A percentile compares a stretch with the other conserved stretches of the same genome.
These are phyloP conservation scores for Andrena dorsata DNA, from an alignment of 2,888 invertebrate species.

Conservation along the genomic window DNA sequence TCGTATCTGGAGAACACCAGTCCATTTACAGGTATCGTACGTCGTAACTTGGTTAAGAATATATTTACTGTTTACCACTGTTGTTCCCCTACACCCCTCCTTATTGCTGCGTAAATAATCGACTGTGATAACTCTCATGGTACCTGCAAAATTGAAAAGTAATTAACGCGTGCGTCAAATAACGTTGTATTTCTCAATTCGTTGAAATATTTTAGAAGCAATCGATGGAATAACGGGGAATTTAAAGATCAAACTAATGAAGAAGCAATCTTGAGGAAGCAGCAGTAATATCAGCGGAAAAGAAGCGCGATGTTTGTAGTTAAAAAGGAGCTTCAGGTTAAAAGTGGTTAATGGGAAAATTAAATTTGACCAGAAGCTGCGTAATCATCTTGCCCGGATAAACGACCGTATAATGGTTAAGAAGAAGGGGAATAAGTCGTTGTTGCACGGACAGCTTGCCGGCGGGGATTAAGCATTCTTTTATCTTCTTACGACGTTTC, in stretches of 20 bases:
- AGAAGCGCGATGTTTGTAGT: conserved; percentile 31
- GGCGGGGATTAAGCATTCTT: conserved; percentile 79
- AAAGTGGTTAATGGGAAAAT: conserved; percentile 74
- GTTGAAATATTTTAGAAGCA: too few relatives aligned
- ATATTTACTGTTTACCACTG: neutral
- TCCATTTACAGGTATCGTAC: conserved; percentile 26
- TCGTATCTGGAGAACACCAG: conserved; percentile 75
- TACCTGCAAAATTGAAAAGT: too few relatives aligned
- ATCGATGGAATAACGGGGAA: too few relatives aligned
- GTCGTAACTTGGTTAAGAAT: neutral
- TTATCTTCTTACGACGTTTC: conserved; percentile 78
- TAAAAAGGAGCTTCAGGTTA: conserved; percentile 40
- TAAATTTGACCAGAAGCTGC: conserved; percentile 77
- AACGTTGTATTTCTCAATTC: too few relatives aligned
- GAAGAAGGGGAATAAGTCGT: conserved; percentile 57
- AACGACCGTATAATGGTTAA: conserved; percentile 75
- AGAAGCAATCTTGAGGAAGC: conserved; percentile 5
- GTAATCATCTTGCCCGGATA: conserved; percentile 78
- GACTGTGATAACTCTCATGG: too few relatives aligned
- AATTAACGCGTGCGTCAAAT: too few relatives aligned
- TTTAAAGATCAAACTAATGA: neutral
- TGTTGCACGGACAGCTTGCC: conserved; percentile 72
- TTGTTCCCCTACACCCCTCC: neutral
- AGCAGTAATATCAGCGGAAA: neutral
- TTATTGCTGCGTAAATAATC: neutral